These are phyloP conservation scores for Penaeus chinensis DNA, from an alignment of 1,140 invertebrate species.

Conservation along the genomic window DNA sequence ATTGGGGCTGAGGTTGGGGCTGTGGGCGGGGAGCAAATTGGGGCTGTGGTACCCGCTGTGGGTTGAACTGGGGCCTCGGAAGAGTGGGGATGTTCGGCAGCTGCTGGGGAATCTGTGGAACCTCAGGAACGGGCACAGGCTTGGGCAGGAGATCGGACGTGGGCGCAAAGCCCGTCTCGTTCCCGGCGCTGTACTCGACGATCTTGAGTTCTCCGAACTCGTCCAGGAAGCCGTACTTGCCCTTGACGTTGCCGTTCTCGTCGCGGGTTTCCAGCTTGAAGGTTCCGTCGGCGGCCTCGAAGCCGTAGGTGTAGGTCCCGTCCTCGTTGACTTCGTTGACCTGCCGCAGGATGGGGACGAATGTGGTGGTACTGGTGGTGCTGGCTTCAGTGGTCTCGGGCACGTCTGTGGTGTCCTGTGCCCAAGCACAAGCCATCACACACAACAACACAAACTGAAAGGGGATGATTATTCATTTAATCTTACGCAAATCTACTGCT, in stretches of 20 bases:
- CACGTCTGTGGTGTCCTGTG: slow-evolving; percentile 3
- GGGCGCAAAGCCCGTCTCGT: slow-evolving; percentile 31
- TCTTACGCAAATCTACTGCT: no score
- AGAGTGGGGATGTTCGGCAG: slow-evolving; percentile 12
- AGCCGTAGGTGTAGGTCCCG: slow-evolving; percentile 86
- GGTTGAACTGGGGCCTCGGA: slow-evolving; percentile 31
- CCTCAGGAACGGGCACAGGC: slow-evolving; percentile 15
- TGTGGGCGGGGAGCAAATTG: slow-evolving; percentile 8
- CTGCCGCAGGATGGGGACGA: slow-evolving; percentile 78
- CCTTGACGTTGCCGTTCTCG: slow-evolving; percentile 84
- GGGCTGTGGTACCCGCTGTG: slow-evolving; percentile 45
- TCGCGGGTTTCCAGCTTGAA: slow-evolving; percentile 86
- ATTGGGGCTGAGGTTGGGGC: slow-evolving; percentile 22
- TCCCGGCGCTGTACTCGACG: slow-evolving; percentile 78
- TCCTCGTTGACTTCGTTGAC: slow-evolving; percentile 85
- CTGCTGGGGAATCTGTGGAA: slow-evolving; percentile 24
- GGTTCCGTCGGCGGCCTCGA: slow-evolving; percentile 85
- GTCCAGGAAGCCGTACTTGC: slow-evolving; percentile 87
- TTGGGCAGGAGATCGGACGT: slow-evolving; percentile 38
- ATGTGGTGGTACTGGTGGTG: slow-evolving; percentile 66
- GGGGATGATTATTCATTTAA: no score
- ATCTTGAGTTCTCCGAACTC: slow-evolving; percentile 83
- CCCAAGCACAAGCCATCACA: slow-evolving; percentile 24
- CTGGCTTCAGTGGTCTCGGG: not conserved
- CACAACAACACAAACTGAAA: slow-evolving; percentile 41